These are phyloP conservation scores for Ibycter americanus DNA, from an alignment of 2,797 vertebrate genomes.

Conservation along the genomic window DNA sequence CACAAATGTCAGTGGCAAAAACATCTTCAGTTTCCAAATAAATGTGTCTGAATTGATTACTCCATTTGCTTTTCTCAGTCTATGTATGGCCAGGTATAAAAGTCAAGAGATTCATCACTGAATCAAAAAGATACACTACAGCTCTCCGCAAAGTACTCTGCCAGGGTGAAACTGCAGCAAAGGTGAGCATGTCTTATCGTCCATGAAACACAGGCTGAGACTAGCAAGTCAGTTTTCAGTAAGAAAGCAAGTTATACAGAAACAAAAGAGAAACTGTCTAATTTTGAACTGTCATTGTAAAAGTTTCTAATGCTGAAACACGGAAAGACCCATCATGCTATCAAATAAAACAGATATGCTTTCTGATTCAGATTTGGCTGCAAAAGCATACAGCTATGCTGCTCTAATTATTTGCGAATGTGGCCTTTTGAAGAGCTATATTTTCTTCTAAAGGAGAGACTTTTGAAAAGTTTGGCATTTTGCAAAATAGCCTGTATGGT, in stretches of 20 bases:
- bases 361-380: not conserved
- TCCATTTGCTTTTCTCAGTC: not conserved
- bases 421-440: not conserved
- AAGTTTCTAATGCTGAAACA: not conserved
- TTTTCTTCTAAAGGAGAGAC: not conserved
- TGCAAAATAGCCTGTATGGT: not conserved
- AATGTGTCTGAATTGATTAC: not conserved
- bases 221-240: not conserved
- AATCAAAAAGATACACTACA: not conserved
- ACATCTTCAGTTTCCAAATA: not conserved
- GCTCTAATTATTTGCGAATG: not conserved
- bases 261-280: not conserved
- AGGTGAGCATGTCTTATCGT: not conserved
- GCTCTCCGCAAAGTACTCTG: not conserved
- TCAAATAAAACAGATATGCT: not conserved
- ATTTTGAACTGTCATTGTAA: not conserved
- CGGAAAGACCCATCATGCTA: not conserved
- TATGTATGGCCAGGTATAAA: not conserved
- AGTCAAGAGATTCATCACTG: not conserved
- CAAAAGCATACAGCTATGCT: not conserved
- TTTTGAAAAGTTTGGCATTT: not conserved
- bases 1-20: not conserved
- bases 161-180: not conserved
- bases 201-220: not conserved
- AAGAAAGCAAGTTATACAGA: not conserved